A percentile compares a stretch with the other conserved stretches of the same genome.
Conservation (phyloP, 2,888 invertebrate genomes). For the Prosapia bicincta region DNA sequence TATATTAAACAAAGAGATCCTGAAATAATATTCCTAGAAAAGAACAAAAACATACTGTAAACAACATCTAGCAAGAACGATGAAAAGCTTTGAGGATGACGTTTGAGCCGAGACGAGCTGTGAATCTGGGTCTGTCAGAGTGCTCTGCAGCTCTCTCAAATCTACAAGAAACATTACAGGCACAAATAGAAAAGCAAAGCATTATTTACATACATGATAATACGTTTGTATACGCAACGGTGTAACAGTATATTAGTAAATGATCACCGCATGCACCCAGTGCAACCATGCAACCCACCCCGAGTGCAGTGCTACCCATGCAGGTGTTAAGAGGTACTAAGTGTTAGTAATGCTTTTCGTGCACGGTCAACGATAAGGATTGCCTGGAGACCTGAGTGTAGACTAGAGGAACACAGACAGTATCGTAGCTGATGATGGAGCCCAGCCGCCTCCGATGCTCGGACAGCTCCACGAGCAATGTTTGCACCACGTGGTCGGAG, state of each 20-base stretch:
- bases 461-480: constrained; percentile 81
- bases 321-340: too few relatives aligned
- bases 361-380: constrained; percentile 12
- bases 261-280: not conserved
- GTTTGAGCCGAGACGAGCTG: not conserved
- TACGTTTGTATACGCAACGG: not conserved
- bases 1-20: not conserved
- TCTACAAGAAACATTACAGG: not conserved
- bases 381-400: constrained; percentile 74
- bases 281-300: too few relatives aligned
- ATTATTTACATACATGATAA: not conserved
- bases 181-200: not conserved
- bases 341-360: too few relatives aligned
- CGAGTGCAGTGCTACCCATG: too few relatives aligned
- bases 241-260: not conserved
- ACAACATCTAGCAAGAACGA: not conserved
- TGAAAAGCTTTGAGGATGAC: not conserved
- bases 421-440: constrained; percentile 84
- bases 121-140: not conserved
- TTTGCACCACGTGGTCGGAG: constrained; percentile 91
- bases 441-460: constrained; percentile 82
- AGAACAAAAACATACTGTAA: not conserved
- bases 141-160: not conserved
- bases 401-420: constrained; percentile 87
- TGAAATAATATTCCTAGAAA: not conserved